phyloP scores from a whole-genome alignment of 2,113 vertebrate genomes.

The Macquaria ambigua region DNA sequence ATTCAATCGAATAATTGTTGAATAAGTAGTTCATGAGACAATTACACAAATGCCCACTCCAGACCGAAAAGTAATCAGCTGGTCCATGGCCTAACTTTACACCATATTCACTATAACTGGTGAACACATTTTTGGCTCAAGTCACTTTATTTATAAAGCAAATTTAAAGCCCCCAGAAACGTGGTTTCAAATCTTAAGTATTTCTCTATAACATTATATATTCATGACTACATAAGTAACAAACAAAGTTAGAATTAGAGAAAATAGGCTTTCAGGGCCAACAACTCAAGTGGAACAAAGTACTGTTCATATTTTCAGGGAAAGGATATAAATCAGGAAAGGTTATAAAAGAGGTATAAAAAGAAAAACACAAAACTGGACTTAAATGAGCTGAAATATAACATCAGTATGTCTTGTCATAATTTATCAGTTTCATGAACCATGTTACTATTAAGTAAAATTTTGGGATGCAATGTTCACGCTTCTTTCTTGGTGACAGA shows the following conservation, averaged over 20 bases:
- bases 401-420: too few relatives aligned
- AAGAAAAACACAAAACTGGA: neutral
- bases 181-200: neutral
- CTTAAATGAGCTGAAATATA: too few relatives aligned
- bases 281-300: neutral
- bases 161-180: neutral
- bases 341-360: neutral
- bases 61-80: too few relatives aligned
- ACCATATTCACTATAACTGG: neutral
- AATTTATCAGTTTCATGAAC: too few relatives aligned
- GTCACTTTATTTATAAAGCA: neutral
- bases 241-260: too few relatives aligned
- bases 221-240: neutral
- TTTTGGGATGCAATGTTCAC: too few relatives aligned
- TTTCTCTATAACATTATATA: neutral
- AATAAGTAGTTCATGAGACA: neutral
- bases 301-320: neutral
- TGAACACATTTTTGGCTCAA: too few relatives aligned
- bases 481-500: constrained; percentile 72
- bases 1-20: neutral
- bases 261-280: neutral
- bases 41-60: too few relatives aligned
- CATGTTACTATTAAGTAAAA: too few relatives aligned
- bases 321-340: neutral
- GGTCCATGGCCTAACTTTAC: neutral